phyloP scores from a whole-genome alignment of 2,888 invertebrate genomes.

The Microplitis deprimator region DNA sequence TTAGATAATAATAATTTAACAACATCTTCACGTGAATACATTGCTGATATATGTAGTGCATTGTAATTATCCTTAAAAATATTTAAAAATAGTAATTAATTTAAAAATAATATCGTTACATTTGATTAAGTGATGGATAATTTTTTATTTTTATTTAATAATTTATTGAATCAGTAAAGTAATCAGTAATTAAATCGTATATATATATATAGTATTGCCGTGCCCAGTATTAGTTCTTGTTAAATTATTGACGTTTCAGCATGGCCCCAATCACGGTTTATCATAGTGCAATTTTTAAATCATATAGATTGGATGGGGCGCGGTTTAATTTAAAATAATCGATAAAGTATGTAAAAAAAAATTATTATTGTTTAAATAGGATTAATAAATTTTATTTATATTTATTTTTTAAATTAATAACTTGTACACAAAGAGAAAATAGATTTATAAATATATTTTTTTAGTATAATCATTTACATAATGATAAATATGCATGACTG shows the following conservation, averaged over 20 bases:
- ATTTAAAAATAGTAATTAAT: too few species aligned
- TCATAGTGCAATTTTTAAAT: slow-evolving; percentile 65
- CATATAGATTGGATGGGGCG: slow-evolving; percentile 54
- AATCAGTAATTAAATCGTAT: slow-evolving; percentile 38
- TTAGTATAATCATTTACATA: too few species aligned
- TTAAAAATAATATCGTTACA: slow-evolving; percentile 37
- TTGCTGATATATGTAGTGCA: slow-evolving; percentile 93
- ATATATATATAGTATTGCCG: slow-evolving; percentile 58
- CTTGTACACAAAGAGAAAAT: too few species aligned
- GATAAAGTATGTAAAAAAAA: slow-evolving; percentile 42
- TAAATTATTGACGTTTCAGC: slow-evolving; percentile 35
- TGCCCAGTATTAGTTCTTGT: slow-evolving; percentile 51
- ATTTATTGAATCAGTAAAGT: slow-evolving; percentile 51
- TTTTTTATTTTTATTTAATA: background rate
- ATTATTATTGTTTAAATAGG: slow-evolving; percentile 10
- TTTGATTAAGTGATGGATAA: too few species aligned
- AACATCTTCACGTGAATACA: slow-evolving; percentile 95
- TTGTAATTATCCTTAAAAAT: slow-evolving; percentile 92
- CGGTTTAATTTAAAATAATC: slow-evolving; percentile 40
- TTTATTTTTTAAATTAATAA: too few species aligned
- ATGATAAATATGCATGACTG: too few species aligned
- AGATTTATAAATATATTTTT: too few species aligned
- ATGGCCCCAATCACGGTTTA: slow-evolving; percentile 59
- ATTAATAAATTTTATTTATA: too few species aligned
- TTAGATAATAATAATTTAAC: slow-evolving; percentile 90